A percentile compares a stretch with the other conserved stretches of the same genome.
Conservation (phyloP, 1,140 invertebrate species). For the Ylistrum balloti region DNA sequence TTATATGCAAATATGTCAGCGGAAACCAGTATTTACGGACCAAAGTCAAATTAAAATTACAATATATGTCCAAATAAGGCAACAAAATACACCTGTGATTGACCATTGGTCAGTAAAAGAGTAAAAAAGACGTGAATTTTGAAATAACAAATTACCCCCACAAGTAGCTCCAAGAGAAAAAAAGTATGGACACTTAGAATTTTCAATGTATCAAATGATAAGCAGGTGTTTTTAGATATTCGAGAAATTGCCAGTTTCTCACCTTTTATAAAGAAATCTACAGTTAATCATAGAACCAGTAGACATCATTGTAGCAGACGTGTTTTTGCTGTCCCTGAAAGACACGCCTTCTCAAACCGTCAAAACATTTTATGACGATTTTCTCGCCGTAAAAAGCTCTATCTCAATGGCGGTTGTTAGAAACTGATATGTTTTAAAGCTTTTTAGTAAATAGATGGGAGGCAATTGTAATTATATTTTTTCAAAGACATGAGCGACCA, state of each 20-base stretch:
- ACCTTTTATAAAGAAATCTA: conserved; percentile 22
- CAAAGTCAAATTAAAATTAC: not conserved
- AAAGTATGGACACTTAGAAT: not conserved
- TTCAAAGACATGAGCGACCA: not conserved
- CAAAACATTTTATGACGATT: conserved; percentile 19
- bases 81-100: not conserved
- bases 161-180: not conserved
- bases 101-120: not conserved
- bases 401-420: not conserved
- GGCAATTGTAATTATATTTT: conserved; percentile 10
- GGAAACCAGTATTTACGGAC: not conserved
- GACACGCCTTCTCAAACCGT: conserved; percentile 1
- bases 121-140: not conserved
- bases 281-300: not conserved
- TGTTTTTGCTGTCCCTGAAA: not conserved
- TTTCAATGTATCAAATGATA: not conserved
- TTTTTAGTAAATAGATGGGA: not conserved
- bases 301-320: not conserved
- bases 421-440: conserved; percentile 29
- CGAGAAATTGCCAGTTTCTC: conserved; percentile 38
- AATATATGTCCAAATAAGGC: not conserved
- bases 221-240: conserved; percentile 14
- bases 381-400: conserved; percentile 9
- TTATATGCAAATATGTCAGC: not conserved
- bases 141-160: not conserved